Base-by-base conservation (phyloP, 2,797 vertebrate genomes). In the Pseudocheirus occidentalis region DNA sequence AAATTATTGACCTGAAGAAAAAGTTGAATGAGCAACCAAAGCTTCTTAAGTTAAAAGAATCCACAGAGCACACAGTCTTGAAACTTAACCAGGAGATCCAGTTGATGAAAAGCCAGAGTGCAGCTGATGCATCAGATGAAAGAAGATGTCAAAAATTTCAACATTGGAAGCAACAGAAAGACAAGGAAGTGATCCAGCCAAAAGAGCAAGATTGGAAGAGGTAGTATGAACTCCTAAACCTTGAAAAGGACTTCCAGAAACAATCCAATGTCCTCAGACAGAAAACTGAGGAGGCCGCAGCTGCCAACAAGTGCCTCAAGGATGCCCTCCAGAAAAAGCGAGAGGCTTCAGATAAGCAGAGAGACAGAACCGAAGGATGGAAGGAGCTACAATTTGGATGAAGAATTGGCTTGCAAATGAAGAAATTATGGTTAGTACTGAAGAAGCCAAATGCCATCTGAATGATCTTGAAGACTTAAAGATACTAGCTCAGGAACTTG, bases 271-370 rank as follows among this genome's bases (percentile, higher is more conserved):
- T 99, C 5, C 99, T 99, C 4, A 99, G 99, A 4, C 99, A 99
- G 90, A 99, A 99, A 98, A 99, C 99, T 0, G 99, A 99, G 96
- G 99, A 99, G 99, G 99, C n/a, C n/a, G n/a, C n/a, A n/a, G n/a
- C n/a, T n/a, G n/a, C n/a, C n/a, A n/a, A n/a, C n/a, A n/a, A n/a
- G n/a, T n/a, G n/a, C n/a, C n/a, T n/a, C n/a, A n/a, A n/a, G n/a
- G n/a, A n/a, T n/a, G n/a, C n/a, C n/a, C n/a, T n/a, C n/a, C n/a
- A n/a, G n/a, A n/a, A n/a, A n/a, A n/a, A n/a, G n/a, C n/a, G n/a
- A n/a, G n/a, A n/a, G n/a, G n/a, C n/a, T n/a, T n/a, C n/a, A n/a
- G n/a, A n/a, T n/a, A n/a, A n/a, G n/a, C n/a, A n/a, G n/a, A n/a
- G n/a, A n/a, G n/a, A n/a, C n/a, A n/a, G n/a, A n/a, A n/a, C n/a